Evolutionary conservation across 92 coral and sea anemone species (phyloP), one percentile per base, ranked within the genome.

Genomic region (Anthopleura xanthogrammica): DNA sequence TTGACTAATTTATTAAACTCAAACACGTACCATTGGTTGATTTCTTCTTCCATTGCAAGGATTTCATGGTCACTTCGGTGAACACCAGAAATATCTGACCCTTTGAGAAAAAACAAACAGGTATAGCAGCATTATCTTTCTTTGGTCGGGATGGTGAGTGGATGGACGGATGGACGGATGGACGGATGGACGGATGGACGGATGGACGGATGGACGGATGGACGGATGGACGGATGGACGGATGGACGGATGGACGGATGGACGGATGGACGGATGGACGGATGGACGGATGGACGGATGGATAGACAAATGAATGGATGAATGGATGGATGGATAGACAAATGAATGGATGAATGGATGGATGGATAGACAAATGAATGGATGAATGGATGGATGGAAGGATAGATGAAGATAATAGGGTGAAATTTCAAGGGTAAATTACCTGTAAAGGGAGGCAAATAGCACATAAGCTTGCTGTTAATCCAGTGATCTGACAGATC

Each of bases 401-500:
- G 52, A 57, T 43, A 57, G 14, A 54, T 7, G 14, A 7, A 54
- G 54, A 50, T 11, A 50, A 50, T 50, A 11, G 11, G 4, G 54
- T 22, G 40, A 57, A 41, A 41, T 52, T 79, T 13, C 40, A 41
- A 64, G 8, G 50, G 64, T 62, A 19, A 75, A 85, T 78, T 52
- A 93, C 97, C 97, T 22, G 95, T 91, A 46, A 93, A 93, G 16
- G 97, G 97, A 1, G 97, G 97, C n/a, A 93, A 88, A 77, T 93
- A 93, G 41, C 97, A 93, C 97, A 93, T 93, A 55, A 93, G 78
- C 20, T 87, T 89, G 79, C 97, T 93, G 83, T 93, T 93, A 22
- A 91, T 93, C 97, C 97, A 93, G 78, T 91, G 87, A 43, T 93
- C 97, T 42, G 97, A 85, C 66, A 93, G 74, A 62, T 93, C 94